Percentiles rank a stretch among this genome's conserved stretches.
phyloP scores from a whole-genome alignment of 2,888 invertebrate genomes.

The Penaeus monodon region DNA sequence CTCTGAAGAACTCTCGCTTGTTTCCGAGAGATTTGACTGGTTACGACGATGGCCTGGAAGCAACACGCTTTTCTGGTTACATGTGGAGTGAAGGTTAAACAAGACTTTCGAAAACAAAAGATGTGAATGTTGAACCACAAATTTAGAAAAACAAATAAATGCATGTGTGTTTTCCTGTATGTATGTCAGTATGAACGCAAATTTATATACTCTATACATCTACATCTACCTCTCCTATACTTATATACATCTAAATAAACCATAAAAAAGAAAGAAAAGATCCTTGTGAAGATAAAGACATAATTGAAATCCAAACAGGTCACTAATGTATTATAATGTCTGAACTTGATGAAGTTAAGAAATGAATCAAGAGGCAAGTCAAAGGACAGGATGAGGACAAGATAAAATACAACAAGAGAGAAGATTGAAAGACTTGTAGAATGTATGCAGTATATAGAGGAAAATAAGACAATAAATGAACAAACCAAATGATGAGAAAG shows the following conservation, averaged over 20 bases:
- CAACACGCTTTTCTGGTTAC: neutral
- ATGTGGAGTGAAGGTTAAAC: neutral
- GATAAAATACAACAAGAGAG: no score
- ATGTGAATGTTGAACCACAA: neutral
- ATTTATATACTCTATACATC: constrained; percentile 31
- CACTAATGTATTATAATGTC: no score
- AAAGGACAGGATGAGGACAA: no score
- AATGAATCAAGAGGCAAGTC: no score
- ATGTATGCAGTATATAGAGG: no score
- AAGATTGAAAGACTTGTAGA: no score
- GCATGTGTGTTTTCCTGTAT: neutral
- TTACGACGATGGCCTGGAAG: constrained; percentile 61
- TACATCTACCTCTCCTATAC: neutral
- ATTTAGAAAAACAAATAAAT: neutral
- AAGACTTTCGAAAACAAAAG: neutral
- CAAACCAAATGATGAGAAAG: no score
- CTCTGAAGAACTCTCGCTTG: constrained; percentile 64
- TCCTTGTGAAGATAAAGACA: neutral
- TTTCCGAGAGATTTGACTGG: constrained; percentile 61
- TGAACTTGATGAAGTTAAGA: no score
- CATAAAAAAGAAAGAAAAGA: neutral
- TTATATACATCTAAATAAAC: neutral
- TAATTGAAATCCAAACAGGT: no score
- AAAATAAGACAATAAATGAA: no score
- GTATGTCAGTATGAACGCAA: constrained; percentile 17